A percentile compares a stretch with the other conserved stretches of the same genome.
phyloP scores from a whole-genome alignment of 2,797 vertebrate genomes.

The Cetoscarus ocellatus region DNA sequence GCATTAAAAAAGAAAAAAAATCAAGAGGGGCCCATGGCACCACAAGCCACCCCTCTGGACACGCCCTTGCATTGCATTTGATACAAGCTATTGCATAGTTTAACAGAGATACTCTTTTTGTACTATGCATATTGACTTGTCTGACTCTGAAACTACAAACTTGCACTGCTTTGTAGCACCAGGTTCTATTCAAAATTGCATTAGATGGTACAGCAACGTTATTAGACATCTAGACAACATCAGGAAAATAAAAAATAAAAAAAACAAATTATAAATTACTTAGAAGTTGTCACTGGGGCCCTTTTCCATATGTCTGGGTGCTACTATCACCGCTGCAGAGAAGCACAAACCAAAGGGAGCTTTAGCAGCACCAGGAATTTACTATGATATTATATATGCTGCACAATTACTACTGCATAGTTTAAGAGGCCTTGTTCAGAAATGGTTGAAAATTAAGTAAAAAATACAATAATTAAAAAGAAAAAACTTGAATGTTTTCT shows the following conservation, averaged over 20 bases:
- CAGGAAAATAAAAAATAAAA: conserved; percentile 63
- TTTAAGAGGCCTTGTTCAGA: conserved; percentile 84
- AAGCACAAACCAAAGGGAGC: conserved; percentile 89
- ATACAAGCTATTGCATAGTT: conserved; percentile 70
- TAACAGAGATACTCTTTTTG: conserved; percentile 65
- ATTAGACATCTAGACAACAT: conserved; percentile 67
- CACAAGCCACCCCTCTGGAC: too few species aligned
- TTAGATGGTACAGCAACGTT: conserved; percentile 56
- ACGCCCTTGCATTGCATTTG: not conserved
- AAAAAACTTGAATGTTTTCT: conserved; percentile 85
- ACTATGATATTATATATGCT: conserved; percentile 71
- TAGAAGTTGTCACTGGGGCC: conserved; percentile 61
- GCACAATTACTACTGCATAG: conserved; percentile 86
- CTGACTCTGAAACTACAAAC: conserved; percentile 71
- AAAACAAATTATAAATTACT: conserved; percentile 58
- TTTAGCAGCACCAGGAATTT: conserved; percentile 81
- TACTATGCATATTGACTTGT: conserved; percentile 79
- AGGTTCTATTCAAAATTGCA: conserved; percentile 70
- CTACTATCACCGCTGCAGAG: conserved; percentile 84
- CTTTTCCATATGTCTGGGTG: conserved; percentile 80
- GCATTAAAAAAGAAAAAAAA: too few species aligned
- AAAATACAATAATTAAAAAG: conserved; percentile 26
- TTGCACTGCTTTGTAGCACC: conserved; percentile 81
- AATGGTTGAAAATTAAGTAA: conserved; percentile 62
- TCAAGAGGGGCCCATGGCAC: too few species aligned